phyloP scores from a whole-genome alignment of 92 coral and sea anemone species.

The Zoanthus gigantus region DNA sequence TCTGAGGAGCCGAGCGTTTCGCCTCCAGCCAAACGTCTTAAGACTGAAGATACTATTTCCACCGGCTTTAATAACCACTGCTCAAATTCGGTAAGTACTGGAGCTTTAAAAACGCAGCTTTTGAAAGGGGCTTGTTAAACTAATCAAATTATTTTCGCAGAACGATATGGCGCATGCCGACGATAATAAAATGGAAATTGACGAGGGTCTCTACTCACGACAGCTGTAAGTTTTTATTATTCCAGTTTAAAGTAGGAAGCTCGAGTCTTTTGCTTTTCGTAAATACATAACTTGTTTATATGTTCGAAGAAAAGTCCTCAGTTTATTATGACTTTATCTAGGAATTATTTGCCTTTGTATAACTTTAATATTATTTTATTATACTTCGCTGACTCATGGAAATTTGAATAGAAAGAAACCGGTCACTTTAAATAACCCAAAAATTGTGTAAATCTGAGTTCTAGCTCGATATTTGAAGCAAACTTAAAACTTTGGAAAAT shows the following conservation, averaged over 20 bases:
- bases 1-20: slow-evolving; percentile 96
- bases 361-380: too few species aligned
- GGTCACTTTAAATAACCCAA: background rate
- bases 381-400: slow-evolving; percentile 22
- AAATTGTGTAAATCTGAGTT: background rate
- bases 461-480: background rate
- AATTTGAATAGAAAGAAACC: background rate
- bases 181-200: slow-evolving; percentile 91
- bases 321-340: background rate
- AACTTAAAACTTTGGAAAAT: background rate
- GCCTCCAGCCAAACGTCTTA: slow-evolving; percentile 99
- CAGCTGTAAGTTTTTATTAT: slow-evolving; percentile 81
- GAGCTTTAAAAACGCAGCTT: background rate
- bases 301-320: background rate
- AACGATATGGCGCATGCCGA: slow-evolving; percentile 53
- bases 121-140: background rate
- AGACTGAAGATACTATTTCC: slow-evolving; percentile 85
- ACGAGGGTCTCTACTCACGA: slow-evolving; percentile 97
- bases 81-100: slow-evolving; percentile 60
- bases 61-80: slow-evolving; percentile 83
- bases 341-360: too few species aligned
- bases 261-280: background rate
- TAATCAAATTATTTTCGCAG: slow-evolving; percentile 27
- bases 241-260: background rate
- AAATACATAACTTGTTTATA: background rate